Base-by-base conservation (phyloP, 2,797 vertebrate species). In the Propithecus deckenii region DNA sequence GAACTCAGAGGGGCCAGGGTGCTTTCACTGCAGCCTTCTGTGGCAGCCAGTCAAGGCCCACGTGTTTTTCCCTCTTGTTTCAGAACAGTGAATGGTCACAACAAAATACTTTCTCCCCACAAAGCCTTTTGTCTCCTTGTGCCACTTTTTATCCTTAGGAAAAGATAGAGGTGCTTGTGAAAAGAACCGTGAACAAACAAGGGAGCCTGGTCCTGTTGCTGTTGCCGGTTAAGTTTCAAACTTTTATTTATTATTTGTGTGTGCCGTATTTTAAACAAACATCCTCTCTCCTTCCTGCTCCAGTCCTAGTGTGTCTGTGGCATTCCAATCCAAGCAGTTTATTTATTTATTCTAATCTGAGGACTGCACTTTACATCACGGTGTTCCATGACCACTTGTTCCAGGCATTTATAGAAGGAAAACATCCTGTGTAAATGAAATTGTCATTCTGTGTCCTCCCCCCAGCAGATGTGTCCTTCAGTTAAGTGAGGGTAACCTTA, bases 391-490 rank as follows among this genome's bases (percentile, higher is more conserved):
- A 97, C 96, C 35, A 5, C 95, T 95, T 94, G 96, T 97, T 94
- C 95, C 97, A 96, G 97, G 95, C 96, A 93, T 97, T 97, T 97
- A 96, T 95, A 97, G 92, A 98, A 97, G 89, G 94, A 97, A 95
- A 14, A 92, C 95, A 94, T 97, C 97, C 57, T 90, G 90, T 97
- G 85, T 89, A 98, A 98, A 96, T 97, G 91, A 96, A 98, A 76
- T 84, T n/a, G 91, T 98, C 97, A 25, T 7, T 46, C 67, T 4
- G 28, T 18, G 23, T 4, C 32, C 20, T 25, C 28, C 4, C 22
- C 28, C 43, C 18, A 25, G 83, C 41, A 80, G 57, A 25, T 9
- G 38, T 85, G 50, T 67, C 91, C 83, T 84, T 78, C 43, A n/a
- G 1, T 2, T 23, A 65, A 94, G 35, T 22, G 88, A 80, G 46